Evolutionary conservation across 2,797 vertebrate species (phyloP), one percentile per base, ranked within the genome.

Genomic region (Sternotherus odoratus): DNA sequence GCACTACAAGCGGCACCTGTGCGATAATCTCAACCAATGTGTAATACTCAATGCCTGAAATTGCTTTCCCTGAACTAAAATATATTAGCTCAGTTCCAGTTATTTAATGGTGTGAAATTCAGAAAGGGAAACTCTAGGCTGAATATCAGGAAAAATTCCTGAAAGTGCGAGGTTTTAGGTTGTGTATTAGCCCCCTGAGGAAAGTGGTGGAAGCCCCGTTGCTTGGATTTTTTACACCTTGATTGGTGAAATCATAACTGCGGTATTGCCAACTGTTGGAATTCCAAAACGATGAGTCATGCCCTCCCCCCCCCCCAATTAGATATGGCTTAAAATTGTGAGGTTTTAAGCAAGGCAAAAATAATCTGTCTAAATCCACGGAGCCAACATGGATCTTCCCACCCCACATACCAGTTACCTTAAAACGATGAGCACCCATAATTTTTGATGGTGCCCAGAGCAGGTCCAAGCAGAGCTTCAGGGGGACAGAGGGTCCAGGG

Each of bases 21-120:
- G 83, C 50, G 21, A 89, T 82, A 92, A 92, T 69, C 82, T 69
- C 36, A 66, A 92, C 77, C 66, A 88, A 17, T 91, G 88, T 17
- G 57, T 86, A 90, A 12, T 85, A 30, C 49, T 56, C 92, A 50
- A 90, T 92, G 89, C 77, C 75, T 82, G 66, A 95, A 97, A 92
- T 86, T 79, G 77, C 39, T 26, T 43, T 95, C 66, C 79, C 77
- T 91, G 83, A 91, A 91, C 89, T 78, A 82, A 90, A 91, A 86
- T 86, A 66, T 86, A 91, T 91, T 91, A 82, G 72, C 33, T 79
- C 79, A 86, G 81, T 86, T 86, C 84, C 43, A 82, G 16, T 21
- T 91, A 33, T 79, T 85, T 79, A 87, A 82, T 91, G 17, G 90
- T 83, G 78, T 88, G 79, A 96, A 94, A 88, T 75, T 57, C 28